A percentile compares a stretch with the other conserved stretches of the same genome.
Evolutionary conservation across 2,888 invertebrate species (phyloP).

Genomic region (Altica lythri): DNA sequence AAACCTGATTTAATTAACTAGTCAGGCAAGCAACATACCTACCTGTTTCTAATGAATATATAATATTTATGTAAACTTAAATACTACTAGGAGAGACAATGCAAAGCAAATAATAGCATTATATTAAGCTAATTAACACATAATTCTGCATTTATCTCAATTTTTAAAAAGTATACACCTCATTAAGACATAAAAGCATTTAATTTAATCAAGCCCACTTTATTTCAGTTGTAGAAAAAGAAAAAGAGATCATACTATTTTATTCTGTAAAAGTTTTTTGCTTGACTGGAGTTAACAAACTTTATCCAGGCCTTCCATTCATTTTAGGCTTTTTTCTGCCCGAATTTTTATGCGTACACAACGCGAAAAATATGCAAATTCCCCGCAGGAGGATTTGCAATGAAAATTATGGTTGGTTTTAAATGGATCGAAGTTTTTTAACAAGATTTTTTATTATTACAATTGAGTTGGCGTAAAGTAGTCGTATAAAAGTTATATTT

Average conservation of each 20-base stretch:
- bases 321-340: slow-evolving; percentile 13
- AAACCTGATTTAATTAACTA: too few species aligned
- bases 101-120: too few species aligned
- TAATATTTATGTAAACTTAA: too few species aligned
- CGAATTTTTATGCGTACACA: slow-evolving; percentile 24
- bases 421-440: slow-evolving; percentile 27
- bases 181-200: neutral
- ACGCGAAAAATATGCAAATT: slow-evolving; percentile 31
- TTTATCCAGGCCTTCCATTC: slow-evolving; percentile 20
- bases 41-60: too few species aligned
- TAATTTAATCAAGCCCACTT: neutral
- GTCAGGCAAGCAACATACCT: too few species aligned
- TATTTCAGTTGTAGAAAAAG: neutral
- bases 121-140: too few species aligned
- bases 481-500: neutral
- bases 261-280: slow-evolving; percentile 12
- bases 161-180: too few species aligned
- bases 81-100: too few species aligned
- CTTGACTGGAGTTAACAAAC: slow-evolving; percentile 19
- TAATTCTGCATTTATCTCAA: too few species aligned
- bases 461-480: slow-evolving; percentile 14
- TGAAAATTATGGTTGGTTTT: slow-evolving; percentile 26
- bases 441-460: slow-evolving; percentile 25
- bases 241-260: slow-evolving; percentile 11
- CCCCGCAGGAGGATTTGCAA: slow-evolving; percentile 19